These are phyloP conservation scores for Zygogramma bicolorata DNA, from an alignment of 2,888 invertebrate species.

Conservation along the genomic window DNA sequence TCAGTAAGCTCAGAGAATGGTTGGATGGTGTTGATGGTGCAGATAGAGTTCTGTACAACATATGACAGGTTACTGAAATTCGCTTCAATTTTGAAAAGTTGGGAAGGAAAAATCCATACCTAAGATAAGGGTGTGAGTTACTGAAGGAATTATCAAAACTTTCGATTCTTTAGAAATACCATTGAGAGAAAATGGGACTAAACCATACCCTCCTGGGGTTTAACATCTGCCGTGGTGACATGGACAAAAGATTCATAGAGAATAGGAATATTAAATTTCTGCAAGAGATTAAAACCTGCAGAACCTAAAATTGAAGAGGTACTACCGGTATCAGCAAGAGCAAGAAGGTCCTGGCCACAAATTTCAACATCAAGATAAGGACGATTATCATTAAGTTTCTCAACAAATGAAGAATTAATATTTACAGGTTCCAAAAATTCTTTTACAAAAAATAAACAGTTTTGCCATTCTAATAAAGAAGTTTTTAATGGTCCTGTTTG, in stretches of 20 bases:
- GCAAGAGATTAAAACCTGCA: background rate
- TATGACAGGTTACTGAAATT: background rate
- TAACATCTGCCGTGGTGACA: conserved; percentile 20
- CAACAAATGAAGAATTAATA: conserved; percentile 18
- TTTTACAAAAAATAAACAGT: background rate
- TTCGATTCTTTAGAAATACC: background rate
- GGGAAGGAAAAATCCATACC: background rate
- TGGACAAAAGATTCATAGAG: background rate
- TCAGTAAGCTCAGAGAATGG: no score
- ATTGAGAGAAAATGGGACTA: background rate
- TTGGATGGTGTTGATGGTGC: no score
- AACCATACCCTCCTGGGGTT: background rate
- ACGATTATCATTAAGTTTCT: no score
- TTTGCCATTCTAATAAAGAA: background rate
- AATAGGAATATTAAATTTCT: conserved; percentile 13
- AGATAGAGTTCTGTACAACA: background rate
- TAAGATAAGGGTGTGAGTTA: conserved; percentile 4
- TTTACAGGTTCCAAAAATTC: background rate
- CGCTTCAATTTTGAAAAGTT: background rate
- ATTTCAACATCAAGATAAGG: conserved; percentile 17
- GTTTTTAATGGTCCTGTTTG: background rate
- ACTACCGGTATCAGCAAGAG: conserved; percentile 23
- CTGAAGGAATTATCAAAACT: background rate
- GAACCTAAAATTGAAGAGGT: conserved; percentile 17
- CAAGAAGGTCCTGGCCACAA: conserved; percentile 1